phyloP scores from a whole-genome alignment of 2,888 invertebrate genomes.

The Brachyptera risi region DNA sequence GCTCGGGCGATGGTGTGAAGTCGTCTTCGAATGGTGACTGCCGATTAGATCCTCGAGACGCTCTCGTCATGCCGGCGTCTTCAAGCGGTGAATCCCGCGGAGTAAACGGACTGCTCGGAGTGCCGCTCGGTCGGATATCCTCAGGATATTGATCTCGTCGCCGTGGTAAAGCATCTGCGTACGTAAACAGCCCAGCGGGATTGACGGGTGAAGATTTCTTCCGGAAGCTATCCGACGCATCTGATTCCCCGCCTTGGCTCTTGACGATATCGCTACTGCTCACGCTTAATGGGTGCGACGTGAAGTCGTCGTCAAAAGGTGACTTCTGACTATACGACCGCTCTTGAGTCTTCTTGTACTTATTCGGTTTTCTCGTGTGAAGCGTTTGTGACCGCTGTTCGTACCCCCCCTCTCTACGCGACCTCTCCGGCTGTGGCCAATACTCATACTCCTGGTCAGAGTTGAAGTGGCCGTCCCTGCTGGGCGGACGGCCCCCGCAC shows the following conservation, averaged over 20 bases:
- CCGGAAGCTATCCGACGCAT: conserved; percentile 22
- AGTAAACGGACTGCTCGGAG: conserved; percentile 21
- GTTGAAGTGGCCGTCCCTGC: conserved; percentile 44
- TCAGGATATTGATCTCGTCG: conserved; percentile 2
- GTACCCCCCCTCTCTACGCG: conserved; percentile 41
- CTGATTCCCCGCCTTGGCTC: conserved; percentile 26
- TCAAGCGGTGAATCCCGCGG: conserved; percentile 37
- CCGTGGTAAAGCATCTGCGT: conserved; percentile 19
- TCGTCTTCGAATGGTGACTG: conserved; percentile 66
- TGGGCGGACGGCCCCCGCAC: conserved; percentile 45
- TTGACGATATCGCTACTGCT: conserved; percentile 35
- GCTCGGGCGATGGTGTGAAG: conserved; percentile 50
- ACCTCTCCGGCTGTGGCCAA: conserved; percentile 41
- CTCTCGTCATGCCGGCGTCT: conserved; percentile 13
- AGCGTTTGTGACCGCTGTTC: conserved; percentile 40
- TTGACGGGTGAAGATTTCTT: conserved; percentile 22
- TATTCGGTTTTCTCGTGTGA: conserved; percentile 35
- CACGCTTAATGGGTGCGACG: conserved; percentile 46
- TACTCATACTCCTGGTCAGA: conserved; percentile 31
- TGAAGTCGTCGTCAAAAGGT: conserved; percentile 60
- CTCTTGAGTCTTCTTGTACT: conserved; percentile 27
- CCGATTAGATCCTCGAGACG: conserved; percentile 37
- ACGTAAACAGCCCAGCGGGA: conserved; percentile 15
- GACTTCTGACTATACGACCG: conserved; percentile 44
- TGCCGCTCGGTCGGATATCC: conserved; percentile 18